These are phyloP conservation scores for Bryconaethiops microstoma DNA, from an alignment of 2,797 vertebrate genomes.

Conservation along the genomic window DNA sequence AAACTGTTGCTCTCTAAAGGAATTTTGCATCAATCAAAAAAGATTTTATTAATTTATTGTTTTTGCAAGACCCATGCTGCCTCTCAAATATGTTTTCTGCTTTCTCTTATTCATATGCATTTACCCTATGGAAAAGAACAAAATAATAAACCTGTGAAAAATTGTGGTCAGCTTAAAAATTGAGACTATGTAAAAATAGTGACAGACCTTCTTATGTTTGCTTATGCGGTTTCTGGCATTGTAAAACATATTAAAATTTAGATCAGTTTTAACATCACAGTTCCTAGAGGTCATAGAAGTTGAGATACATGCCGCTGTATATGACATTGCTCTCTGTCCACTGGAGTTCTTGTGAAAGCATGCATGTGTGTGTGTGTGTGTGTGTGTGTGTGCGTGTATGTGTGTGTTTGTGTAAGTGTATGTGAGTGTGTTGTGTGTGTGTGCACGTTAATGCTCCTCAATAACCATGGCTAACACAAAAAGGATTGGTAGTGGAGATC, in stretches of 20 bases:
- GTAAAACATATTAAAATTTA: no score
- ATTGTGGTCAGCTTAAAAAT: no score
- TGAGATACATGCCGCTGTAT: slow-evolving; percentile 14
- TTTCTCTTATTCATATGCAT: no score
- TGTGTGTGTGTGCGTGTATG: not conserved
- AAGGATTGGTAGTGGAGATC: slow-evolving; percentile 67
- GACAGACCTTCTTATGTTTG: not conserved
- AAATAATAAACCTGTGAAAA: no score
- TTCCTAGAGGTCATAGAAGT: not conserved
- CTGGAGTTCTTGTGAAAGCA: slow-evolving; percentile 6
- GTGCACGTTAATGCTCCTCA: slow-evolving; percentile 65
- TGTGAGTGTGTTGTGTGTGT: not conserved
- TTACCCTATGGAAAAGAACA: no score
- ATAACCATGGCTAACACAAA: slow-evolving; percentile 73
- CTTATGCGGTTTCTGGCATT: not conserved
- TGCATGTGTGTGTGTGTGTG: slow-evolving; percentile 11
- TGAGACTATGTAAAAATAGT: no score
- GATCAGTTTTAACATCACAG: not conserved
- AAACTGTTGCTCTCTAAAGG: no score
- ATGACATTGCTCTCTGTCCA: slow-evolving; percentile 9
- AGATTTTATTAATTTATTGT: no score
- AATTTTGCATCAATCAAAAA: no score
- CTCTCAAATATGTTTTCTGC: no score
- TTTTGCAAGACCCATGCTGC: no score
- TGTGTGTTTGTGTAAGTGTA: not conserved